Evolutionary conservation across 1,140 invertebrate genomes (phyloP), one percentile per base, ranked within the genome.

Genomic region (Battus philenor): DNA sequence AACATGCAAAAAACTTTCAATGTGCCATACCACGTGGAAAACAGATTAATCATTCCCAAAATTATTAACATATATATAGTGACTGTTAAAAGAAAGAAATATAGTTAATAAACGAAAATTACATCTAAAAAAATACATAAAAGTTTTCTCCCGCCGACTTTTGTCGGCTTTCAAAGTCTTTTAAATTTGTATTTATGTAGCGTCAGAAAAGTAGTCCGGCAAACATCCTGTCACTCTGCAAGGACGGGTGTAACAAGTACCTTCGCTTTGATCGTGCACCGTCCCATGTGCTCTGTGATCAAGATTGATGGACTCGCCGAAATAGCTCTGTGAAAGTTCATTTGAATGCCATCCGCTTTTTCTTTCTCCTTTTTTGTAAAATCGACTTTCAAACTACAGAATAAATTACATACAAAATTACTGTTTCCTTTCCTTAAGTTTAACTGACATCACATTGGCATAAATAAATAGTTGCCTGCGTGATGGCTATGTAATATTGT

Each of bases 361-460:
- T 27, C 38, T 41, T 27, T 41, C 24, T 41, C 38, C n/a, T 27
- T 27, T 41, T 41, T n/a, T n/a, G 12, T 22, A 41, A 41, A 41
- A 24, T 38, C 18, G 9, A 50, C 47, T 50, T 56, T 50, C 54
- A 50, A 49, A 48, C 45, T 45, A 48, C 33, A 50, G 43, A 57
- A 52, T 57, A 51, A 51, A 56, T 57, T 51, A 34, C 43, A 32
- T 52, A 26, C 20, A 34, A 50, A 27, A 38, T 41, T 43, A 47
- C 52, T 54, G 47, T 47, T 44, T 43, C 34, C 38, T 58, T 34
- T 43, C 45, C 33, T 46, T 38, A 51, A 54, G 45, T 31, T 45
- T 57, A 57, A 57, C 57, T 47, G 51, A 30, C 54, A 44, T 54
- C 47, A 45, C 32, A 38, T 41, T 36, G 48, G 30, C 50, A 47